Percentiles rank a stretch among this genome's conserved stretches.
These are phyloP conservation scores for Schlechtendalia chinensis DNA, from an alignment of 1,140 invertebrate genomes.

Conservation along the genomic window DNA sequence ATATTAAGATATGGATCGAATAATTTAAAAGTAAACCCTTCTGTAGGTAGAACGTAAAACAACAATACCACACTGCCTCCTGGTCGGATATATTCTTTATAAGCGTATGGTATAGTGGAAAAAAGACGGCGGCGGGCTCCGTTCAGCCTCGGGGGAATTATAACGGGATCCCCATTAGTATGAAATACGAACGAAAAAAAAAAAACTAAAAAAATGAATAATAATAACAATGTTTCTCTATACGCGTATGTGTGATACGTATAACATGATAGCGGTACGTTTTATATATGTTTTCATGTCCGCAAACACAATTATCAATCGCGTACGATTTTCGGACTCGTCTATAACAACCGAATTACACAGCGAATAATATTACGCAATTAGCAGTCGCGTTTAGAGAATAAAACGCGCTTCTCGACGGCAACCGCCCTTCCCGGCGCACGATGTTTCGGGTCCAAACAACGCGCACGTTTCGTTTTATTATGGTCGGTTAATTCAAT, in stretches of 20 bases:
- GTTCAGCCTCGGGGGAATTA: background rate
- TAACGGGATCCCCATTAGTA: conserved; percentile 20
- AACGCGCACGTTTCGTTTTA: background rate
- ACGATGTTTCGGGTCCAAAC: background rate
- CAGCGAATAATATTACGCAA: background rate
- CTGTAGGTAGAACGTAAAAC: background rate
- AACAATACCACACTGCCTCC: background rate
- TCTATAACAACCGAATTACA: background rate
- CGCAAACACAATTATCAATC: conserved; percentile 13
- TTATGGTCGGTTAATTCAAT: conserved; percentile 18
- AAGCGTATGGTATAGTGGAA: background rate
- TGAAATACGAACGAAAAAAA: background rate
- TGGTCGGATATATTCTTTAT: background rate
- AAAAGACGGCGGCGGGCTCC: background rate
- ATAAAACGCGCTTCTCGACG: no score
- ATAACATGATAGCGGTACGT: background rate
- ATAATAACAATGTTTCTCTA: no score
- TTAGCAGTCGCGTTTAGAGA: no score
- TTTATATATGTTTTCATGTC: background rate
- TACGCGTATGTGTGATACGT: no score
- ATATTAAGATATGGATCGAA: conserved; percentile 44
- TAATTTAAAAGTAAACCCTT: conserved; percentile 25
- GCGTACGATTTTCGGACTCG: no score
- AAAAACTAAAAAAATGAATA: no score
- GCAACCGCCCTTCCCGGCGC: no score